Percentiles rank a stretch among this genome's conserved stretches.
Evolutionary conservation across 1,140 invertebrate species (phyloP).

Genomic region (Drusus annulatus): DNA sequence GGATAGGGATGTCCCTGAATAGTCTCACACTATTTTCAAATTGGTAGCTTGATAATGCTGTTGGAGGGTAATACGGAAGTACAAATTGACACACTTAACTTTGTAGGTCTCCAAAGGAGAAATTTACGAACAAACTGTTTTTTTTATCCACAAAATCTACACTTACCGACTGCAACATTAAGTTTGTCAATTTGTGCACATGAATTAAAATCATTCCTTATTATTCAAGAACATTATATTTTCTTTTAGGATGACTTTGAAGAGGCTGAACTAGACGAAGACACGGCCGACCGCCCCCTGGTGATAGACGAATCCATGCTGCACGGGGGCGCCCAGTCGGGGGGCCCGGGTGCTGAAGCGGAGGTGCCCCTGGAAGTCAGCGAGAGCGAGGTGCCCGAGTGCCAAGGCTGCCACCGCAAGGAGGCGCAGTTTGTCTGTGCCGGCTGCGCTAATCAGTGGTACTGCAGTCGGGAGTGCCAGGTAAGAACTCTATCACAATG

Average conservation of each 20-base stretch:
- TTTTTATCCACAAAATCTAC: no score
- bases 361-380: conserved; percentile 60
- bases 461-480: conserved; percentile 91
- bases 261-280: conserved; percentile 73
- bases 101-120: no score
- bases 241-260: conserved; percentile 72
- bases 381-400: conserved; percentile 75
- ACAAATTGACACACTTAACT: no score
- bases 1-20: no score
- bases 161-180: no score
- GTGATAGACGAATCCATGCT: conserved; percentile 77
- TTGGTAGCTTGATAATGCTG: no score
- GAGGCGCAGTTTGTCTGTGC: conserved; percentile 89
- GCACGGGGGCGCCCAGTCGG: conserved; percentile 56
- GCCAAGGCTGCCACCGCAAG: conserved; percentile 85
- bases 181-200: no score
- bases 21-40: no score
- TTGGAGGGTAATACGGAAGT: no score
- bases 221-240: no score
- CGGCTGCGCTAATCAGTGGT: conserved; percentile 91
- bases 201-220: no score
- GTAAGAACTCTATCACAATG: conserved; percentile 69
- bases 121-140: no score
- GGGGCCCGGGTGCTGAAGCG: conserved; percentile 50
- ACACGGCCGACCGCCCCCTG: conserved; percentile 71